Conservation (phyloP, 2,888 invertebrate species). For the Hypomecis atomaria region DNA sequence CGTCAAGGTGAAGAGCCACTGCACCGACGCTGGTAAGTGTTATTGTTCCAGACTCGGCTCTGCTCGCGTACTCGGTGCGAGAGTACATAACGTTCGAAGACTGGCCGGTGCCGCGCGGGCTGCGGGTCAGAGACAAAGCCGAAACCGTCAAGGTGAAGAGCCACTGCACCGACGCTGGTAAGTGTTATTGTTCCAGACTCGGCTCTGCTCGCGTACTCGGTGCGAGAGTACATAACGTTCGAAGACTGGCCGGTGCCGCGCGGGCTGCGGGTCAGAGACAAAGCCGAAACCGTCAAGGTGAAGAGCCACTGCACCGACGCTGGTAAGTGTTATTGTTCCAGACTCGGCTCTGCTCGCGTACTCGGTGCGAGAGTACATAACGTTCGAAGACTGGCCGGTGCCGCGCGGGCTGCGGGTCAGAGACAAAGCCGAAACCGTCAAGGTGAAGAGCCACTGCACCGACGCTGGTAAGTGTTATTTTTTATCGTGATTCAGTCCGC, state of each 20-base stretch:
- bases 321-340: slow-evolving; percentile 51
- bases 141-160: slow-evolving; percentile 91
- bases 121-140: slow-evolving; percentile 91
- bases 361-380: slow-evolving; percentile 96
- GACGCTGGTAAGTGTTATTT: slow-evolving; percentile 59
- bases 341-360: slow-evolving; percentile 93
- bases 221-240: too few species aligned
- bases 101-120: slow-evolving; percentile 91
- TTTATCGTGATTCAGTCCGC: background rate
- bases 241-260: too few species aligned
- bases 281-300: slow-evolving; percentile 90
- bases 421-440: slow-evolving; percentile 90
- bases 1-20: slow-evolving; percentile 93
- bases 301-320: slow-evolving; percentile 91
- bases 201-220: slow-evolving; percentile 75
- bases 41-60: slow-evolving; percentile 85
- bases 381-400: slow-evolving; percentile 93
- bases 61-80: slow-evolving; percentile 95
- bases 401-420: slow-evolving; percentile 91
- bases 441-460: slow-evolving; percentile 92
- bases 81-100: slow-evolving; percentile 96
- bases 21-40: slow-evolving; percentile 80
- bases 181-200: slow-evolving; percentile 81
- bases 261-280: slow-evolving; percentile 90
- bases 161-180: slow-evolving; percentile 86